Percentiles rank a stretch among this genome's conserved stretches.
Evolutionary conservation across 2,113 vertebrate genomes (phyloP).

Genomic region (Pseudonaja textilis): DNA sequence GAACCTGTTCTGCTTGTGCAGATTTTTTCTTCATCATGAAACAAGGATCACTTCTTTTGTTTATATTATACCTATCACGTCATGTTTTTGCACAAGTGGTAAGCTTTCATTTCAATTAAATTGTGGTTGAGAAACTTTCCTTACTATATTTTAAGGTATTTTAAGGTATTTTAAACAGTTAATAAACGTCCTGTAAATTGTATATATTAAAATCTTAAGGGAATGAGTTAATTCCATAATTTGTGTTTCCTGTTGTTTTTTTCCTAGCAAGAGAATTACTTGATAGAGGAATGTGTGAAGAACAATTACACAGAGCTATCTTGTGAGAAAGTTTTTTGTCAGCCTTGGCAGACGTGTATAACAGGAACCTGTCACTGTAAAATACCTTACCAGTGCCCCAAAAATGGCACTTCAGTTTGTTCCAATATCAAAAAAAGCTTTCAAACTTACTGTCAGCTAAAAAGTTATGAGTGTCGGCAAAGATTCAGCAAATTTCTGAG

Average conservation of each 20-base stretch:
- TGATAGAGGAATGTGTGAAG: slow-evolving; percentile 68
- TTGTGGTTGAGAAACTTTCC: not conserved
- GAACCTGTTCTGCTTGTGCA: not conserved
- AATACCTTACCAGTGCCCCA: slow-evolving; percentile 81
- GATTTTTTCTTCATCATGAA: slow-evolving; percentile 62
- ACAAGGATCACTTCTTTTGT: slow-evolving; percentile 14
- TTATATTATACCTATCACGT: slow-evolving; percentile 47
- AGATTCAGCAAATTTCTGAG: slow-evolving; percentile 62
- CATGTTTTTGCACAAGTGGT: slow-evolving; percentile 60
- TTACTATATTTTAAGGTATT: not conserved
- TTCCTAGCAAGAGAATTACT: not conserved
- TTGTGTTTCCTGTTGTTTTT: not conserved
- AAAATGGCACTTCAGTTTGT: slow-evolving; percentile 62
- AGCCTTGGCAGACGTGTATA: slow-evolving; percentile 79
- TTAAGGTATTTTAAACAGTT: not conserved
- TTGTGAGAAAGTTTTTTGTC: slow-evolving; percentile 80
- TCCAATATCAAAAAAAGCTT: slow-evolving; percentile 42
- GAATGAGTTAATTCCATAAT: not conserved
- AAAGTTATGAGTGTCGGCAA: slow-evolving; percentile 71
- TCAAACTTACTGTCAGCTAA: slow-evolving; percentile 76
- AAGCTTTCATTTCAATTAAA: slow-evolving; percentile 51
- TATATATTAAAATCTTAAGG: not conserved
- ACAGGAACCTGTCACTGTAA: slow-evolving; percentile 74
- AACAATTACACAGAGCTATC: slow-evolving; percentile 71
- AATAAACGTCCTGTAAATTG: not conserved